Evolutionary conservation across 2,113 vertebrate genomes (phyloP).

Genomic region (Hystrix cristata): DNA sequence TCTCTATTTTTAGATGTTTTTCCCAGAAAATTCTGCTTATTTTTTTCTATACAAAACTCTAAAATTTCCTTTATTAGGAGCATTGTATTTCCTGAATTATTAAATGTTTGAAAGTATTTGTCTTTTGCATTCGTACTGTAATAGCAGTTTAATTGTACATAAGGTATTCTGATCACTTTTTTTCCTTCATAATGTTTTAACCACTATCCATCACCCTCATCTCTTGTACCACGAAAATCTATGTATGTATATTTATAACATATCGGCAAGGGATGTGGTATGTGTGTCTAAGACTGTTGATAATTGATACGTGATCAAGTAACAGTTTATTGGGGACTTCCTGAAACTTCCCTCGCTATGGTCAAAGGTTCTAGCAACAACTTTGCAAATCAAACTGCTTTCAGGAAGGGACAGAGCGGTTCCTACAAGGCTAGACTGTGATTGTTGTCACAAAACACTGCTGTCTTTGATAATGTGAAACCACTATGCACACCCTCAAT

Average conservation of each 20-base stretch:
- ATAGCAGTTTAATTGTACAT: neutral
- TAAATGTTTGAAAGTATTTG: neutral
- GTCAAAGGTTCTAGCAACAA: neutral
- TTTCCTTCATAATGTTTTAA: neutral
- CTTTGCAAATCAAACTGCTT: neutral
- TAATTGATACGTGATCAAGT: neutral
- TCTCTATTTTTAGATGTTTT: neutral
- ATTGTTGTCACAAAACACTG: neutral
- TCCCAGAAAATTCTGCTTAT: neutral
- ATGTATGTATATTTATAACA: neutral
- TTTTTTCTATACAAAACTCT: neutral
- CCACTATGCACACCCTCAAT: neutral
- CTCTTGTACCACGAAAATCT: neutral
- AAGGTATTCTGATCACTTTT: neutral
- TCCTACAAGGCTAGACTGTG: neutral
- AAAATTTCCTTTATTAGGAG: neutral
- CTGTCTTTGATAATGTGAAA: neutral
- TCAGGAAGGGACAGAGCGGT: neutral
- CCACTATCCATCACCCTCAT: neutral
- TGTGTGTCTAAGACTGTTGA: neutral
- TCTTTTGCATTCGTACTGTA: neutral
- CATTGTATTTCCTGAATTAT: too few relatives aligned
- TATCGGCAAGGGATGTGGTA: neutral
- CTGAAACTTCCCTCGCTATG: neutral
- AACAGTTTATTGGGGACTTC: neutral